Conservation (phyloP, 2,888 invertebrate species). For the Watsonalla cultraria region DNA sequence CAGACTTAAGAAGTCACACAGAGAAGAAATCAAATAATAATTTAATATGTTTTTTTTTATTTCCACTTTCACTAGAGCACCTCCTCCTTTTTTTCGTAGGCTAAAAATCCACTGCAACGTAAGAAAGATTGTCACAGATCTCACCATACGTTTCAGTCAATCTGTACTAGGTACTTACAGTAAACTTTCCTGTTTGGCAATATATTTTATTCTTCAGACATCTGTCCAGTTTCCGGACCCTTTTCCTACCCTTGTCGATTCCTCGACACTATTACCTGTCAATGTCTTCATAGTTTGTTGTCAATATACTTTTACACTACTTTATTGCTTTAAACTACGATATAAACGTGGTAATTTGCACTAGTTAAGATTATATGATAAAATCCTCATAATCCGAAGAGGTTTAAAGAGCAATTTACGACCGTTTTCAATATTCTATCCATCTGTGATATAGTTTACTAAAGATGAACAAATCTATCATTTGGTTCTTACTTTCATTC, state of each 20-base stretch:
- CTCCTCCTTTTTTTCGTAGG: background rate
- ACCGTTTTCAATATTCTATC: no score
- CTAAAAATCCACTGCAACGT: background rate
- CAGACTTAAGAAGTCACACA: no score
- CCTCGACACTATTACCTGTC: conserved; percentile 57
- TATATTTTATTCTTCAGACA: conserved; percentile 59
- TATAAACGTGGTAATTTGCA: background rate
- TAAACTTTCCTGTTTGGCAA: conserved; percentile 41
- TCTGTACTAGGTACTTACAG: conserved; percentile 22
- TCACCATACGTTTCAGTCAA: conserved; percentile 18
- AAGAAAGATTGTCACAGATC: conserved; percentile 4
- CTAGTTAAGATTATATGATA: no score
- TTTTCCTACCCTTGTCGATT: conserved; percentile 61
- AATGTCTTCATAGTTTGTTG: conserved; percentile 61
- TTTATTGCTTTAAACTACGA: conserved; percentile 17
- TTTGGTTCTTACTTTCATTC: no score
- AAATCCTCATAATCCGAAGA: no score
- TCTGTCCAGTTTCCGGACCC: conserved; percentile 59
- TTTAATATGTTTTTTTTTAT: no score
- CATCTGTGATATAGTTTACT: no score
- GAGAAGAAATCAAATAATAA: no score
- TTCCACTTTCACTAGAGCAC: no score
- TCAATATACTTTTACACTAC: conserved; percentile 42
- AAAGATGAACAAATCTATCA: no score
- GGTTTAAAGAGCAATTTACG: no score